These are phyloP conservation scores for Ictidomys tridecemlineatus DNA, from an alignment of 2,113 vertebrate species.

Conservation along the genomic window DNA sequence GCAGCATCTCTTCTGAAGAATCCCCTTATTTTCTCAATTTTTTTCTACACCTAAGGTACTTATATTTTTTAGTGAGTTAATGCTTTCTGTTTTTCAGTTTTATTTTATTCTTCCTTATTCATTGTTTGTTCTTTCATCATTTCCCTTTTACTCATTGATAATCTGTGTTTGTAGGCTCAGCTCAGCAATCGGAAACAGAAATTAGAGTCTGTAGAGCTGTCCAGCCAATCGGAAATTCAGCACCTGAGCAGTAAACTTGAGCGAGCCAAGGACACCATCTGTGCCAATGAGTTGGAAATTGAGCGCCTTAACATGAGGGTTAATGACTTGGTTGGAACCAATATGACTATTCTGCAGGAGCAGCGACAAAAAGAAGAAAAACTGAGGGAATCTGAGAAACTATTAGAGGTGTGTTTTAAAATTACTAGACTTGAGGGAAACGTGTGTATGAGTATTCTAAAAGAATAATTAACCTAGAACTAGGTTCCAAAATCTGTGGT, in stretches of 20 bases:
- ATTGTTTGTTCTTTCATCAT: slow-evolving; percentile 32
- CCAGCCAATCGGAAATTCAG: slow-evolving; percentile 90
- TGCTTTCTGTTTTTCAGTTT: slow-evolving; percentile 35
- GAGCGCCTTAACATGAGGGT: slow-evolving; percentile 90
- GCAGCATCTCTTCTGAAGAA: background rate
- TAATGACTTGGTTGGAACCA: slow-evolving; percentile 85
- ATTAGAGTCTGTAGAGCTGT: slow-evolving; percentile 89
- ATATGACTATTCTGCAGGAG: slow-evolving; percentile 83
- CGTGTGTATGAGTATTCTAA: background rate
- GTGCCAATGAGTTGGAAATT: slow-evolving; percentile 92
- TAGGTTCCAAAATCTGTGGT: background rate
- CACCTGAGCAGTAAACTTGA: slow-evolving; percentile 90
- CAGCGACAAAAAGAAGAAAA: slow-evolving; percentile 88
- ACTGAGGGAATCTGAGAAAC: slow-evolving; percentile 88
- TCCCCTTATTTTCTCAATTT: background rate
- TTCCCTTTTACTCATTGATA: background rate
- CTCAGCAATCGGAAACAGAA: slow-evolving; percentile 85
- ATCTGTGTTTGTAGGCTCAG: slow-evolving; percentile 87
- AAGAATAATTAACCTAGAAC: slow-evolving; percentile 2
- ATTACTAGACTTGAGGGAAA: slow-evolving; percentile 14
- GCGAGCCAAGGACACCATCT: slow-evolving; percentile 90
- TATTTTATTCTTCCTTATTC: background rate
- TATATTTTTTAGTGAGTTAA: slow-evolving; percentile 19
- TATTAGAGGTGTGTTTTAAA: slow-evolving; percentile 88
- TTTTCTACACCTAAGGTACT: background rate